These are phyloP conservation scores for Gopherus evgoodei DNA, from an alignment of 2,113 vertebrate species.

Conservation along the genomic window DNA sequence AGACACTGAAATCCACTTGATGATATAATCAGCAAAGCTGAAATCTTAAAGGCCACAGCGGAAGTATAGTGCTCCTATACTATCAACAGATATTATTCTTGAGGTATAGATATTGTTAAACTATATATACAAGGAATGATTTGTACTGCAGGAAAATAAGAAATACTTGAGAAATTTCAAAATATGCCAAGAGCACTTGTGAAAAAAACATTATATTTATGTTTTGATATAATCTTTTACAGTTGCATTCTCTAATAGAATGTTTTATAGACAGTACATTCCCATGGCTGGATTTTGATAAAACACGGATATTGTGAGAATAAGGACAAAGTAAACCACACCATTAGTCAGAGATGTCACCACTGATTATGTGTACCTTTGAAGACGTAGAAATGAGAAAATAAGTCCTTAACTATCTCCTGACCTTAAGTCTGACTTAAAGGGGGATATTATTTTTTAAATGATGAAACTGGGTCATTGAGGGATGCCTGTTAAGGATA, in stretches of 20 bases:
- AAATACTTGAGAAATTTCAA: not conserved
- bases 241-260: not conserved
- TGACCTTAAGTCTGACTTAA: not conserved
- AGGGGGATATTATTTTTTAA: not conserved
- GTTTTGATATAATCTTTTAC: not conserved
- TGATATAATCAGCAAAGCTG: not conserved
- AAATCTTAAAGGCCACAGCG: not conserved
- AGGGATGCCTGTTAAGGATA: not conserved
- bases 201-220: not conserved
- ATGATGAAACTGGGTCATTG: not conserved
- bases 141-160: not conserved
- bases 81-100: not conserved
- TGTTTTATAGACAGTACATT: not conserved
- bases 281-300: not conserved
- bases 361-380: not conserved
- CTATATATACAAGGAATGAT: not conserved
- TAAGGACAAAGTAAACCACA: not conserved
- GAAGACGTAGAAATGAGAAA: not conserved
- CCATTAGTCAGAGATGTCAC: not conserved
- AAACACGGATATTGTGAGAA: not conserved
- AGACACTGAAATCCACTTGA: not conserved
- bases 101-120: not conserved
- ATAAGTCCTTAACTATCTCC: not conserved
- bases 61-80: accelerated
- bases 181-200: not conserved